These are phyloP conservation scores for Theristicus caerulescens DNA, from an alignment of 2,113 vertebrate genomes.

Conservation along the genomic window DNA sequence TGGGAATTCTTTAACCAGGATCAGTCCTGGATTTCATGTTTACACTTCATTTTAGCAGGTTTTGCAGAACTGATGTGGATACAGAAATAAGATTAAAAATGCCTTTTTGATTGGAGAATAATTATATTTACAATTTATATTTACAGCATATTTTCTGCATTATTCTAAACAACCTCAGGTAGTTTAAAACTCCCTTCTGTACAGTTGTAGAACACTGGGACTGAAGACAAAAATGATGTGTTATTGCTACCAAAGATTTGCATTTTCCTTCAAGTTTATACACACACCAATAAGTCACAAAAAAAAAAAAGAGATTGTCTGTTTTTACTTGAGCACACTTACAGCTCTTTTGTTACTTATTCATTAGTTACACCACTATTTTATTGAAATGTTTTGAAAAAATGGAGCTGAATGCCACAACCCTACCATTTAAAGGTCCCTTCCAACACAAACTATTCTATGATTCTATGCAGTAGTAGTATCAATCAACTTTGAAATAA, in stretches of 20 bases:
- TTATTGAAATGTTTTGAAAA: not conserved
- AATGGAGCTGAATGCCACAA: not conserved
- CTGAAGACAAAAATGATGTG: not conserved
- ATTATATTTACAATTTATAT: not conserved
- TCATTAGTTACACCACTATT: not conserved
- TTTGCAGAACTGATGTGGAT: not conserved
- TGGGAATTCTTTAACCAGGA: not conserved
- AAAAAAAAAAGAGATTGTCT: not conserved
- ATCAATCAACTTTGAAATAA: not conserved
- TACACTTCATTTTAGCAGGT: not conserved
- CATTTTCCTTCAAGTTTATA: not conserved
- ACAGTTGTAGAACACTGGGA: not conserved
- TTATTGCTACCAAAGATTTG: not conserved
- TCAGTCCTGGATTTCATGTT: not conserved
- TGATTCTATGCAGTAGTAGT: not conserved
- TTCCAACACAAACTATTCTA: not conserved
- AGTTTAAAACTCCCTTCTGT: not conserved
- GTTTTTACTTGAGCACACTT: not conserved
- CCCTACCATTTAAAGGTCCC: not conserved
- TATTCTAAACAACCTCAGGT: not conserved
- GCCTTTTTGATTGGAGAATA: not conserved
- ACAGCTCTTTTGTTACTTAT: not conserved
- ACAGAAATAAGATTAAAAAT: not conserved
- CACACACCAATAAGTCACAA: not conserved
- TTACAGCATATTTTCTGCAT: not conserved